These are phyloP conservation scores for Megalonaias nervosa DNA, from an alignment of 1,140 invertebrate species.

Conservation along the genomic window DNA sequence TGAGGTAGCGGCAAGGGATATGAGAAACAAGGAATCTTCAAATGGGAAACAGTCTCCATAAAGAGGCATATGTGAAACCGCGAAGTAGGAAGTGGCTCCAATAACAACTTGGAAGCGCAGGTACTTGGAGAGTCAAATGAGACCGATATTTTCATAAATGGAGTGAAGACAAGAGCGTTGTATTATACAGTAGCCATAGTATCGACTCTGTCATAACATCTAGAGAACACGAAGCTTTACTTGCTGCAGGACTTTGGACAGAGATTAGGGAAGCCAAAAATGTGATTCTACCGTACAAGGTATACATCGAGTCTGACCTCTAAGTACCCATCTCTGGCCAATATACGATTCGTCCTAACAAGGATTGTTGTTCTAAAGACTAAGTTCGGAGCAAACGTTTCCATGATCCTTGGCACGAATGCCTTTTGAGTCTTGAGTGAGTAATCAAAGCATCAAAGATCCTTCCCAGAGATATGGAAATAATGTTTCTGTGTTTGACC, in stretches of 20 bases:
- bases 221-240: not conserved
- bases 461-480: too few species aligned
- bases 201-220: not conserved
- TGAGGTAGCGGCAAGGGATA: too few species aligned
- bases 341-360: constrained; percentile 1
- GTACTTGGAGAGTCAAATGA: not conserved
- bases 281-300: not conserved
- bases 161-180: not conserved
- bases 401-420: constrained; percentile 16
- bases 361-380: constrained; percentile 1
- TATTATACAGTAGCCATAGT: constrained; percentile 1
- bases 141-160: not conserved
- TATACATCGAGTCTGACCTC: constrained; percentile 11
- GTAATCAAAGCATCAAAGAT: too few species aligned
- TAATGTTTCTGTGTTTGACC: too few species aligned
- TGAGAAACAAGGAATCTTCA: too few species aligned
- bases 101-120: not conserved
- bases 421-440: constrained; percentile 1
- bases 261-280: constrained; percentile 6
- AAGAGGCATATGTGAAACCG: not conserved
- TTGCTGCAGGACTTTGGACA: not conserved
- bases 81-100: not conserved
- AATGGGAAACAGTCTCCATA: not conserved
- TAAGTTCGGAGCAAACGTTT: constrained; percentile 5
- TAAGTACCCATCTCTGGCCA: not conserved